Conservation (phyloP, 2,797 vertebrate species). For the Danio albolineatus region DNA sequence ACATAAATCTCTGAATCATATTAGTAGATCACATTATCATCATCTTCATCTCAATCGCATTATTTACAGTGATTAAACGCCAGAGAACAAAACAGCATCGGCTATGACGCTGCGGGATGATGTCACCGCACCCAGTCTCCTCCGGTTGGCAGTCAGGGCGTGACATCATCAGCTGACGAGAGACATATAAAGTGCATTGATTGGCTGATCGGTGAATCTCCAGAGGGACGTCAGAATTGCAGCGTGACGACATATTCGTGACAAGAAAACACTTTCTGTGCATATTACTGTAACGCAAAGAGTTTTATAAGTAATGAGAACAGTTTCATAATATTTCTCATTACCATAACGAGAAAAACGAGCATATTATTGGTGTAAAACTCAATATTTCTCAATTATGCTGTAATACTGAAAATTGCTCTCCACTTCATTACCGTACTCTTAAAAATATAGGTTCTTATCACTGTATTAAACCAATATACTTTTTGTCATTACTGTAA, state of each 20-base stretch:
- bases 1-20: slow-evolving; percentile 37
- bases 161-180: slow-evolving; percentile 11
- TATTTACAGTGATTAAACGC: slow-evolving; percentile 36
- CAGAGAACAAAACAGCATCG: slow-evolving; percentile 6
- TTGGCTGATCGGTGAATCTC: slow-evolving; percentile 29
- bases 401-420: neutral
- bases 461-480: too few species aligned
- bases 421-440: too few species aligned
- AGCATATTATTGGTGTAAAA: too few species aligned
- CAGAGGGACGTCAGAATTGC: neutral
- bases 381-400: too few species aligned
- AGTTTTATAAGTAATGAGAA: too few species aligned
- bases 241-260: neutral
- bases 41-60: slow-evolving; percentile 33
- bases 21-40: slow-evolving; percentile 17
- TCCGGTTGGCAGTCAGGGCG: slow-evolving; percentile 4
- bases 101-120: neutral
- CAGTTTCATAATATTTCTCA: too few species aligned
- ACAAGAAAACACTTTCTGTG: neutral
- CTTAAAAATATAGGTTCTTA: too few species aligned
- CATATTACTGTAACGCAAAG: neutral
- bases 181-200: slow-evolving; percentile 50
- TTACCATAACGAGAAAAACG: neutral
- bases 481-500: too few species aligned
- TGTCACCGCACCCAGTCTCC: neutral